These are phyloP conservation scores for Zaprionus ghesquierei DNA, from an alignment of 1,140 invertebrate genomes.

Conservation along the genomic window DNA sequence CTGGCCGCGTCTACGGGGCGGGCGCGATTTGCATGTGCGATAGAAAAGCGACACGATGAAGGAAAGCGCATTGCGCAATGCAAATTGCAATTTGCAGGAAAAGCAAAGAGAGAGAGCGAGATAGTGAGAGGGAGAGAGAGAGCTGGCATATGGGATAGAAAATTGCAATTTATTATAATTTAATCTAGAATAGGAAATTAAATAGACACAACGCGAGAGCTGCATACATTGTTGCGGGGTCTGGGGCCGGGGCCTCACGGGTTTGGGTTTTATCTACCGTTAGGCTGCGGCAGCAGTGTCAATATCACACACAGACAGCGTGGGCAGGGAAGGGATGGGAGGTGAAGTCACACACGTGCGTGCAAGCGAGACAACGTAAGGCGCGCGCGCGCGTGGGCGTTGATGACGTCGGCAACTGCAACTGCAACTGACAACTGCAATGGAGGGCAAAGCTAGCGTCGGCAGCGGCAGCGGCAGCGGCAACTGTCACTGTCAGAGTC, in stretches of 20 bases:
- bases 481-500: conserved; percentile 71
- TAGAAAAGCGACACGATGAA: conserved; percentile 13
- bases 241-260: conserved; percentile 31
- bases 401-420: conserved; percentile 32
- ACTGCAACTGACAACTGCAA: conserved; percentile 35
- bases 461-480: conserved; percentile 19
- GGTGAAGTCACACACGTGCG: conserved; percentile 34
- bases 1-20: neutral
- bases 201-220: conserved; percentile 53
- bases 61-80: conserved; percentile 65
- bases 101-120: conserved; percentile 1
- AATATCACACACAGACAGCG: conserved; percentile 62
- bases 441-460: conserved; percentile 64
- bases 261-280: conserved; percentile 78
- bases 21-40: conserved; percentile 23
- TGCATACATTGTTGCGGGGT: conserved; percentile 67
- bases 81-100: conserved; percentile 10
- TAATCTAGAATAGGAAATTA: conserved; percentile 79
- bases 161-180: conserved; percentile 79
- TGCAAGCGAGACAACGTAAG: neutral
- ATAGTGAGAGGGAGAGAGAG: conserved; percentile 11
- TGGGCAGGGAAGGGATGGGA: neutral
- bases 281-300: conserved; percentile 66
- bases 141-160: conserved; percentile 4
- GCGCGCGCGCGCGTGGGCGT: conserved; percentile 40